These are phyloP conservation scores for Volucella zonaria DNA, from an alignment of 2,888 invertebrate species.

Conservation along the genomic window DNA sequence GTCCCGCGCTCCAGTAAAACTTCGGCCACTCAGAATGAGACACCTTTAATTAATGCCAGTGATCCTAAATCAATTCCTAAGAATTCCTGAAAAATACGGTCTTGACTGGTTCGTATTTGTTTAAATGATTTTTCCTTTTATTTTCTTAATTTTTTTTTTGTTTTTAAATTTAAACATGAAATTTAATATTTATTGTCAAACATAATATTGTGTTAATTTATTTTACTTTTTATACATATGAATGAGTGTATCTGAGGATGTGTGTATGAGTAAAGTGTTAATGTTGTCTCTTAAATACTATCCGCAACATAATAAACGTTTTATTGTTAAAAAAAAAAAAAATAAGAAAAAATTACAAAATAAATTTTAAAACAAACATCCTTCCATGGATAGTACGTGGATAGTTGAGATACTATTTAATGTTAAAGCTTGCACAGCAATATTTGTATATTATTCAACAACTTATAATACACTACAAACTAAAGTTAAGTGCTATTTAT, in stretches of 20 bases:
- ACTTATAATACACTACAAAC: neutral
- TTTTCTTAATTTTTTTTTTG: constrained; percentile 21
- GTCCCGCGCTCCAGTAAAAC: too few species aligned
- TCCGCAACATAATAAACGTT: constrained; percentile 15
- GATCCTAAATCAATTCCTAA: too few species aligned
- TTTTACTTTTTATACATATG: constrained; percentile 50
- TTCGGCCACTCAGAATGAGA: too few species aligned
- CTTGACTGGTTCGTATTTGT: neutral
- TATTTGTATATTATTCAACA: constrained; percentile 18
- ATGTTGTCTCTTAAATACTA: constrained; percentile 18
- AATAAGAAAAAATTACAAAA: constrained; percentile 14
- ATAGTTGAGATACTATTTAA: neutral
- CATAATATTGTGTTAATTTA: constrained; percentile 53
- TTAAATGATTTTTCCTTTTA: constrained; percentile 9
- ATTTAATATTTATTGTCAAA: constrained; percentile 69
- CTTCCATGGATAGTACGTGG: constrained; percentile 22
- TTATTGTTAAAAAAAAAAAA: neutral
- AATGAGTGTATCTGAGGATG: constrained; percentile 8
- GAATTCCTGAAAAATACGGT: too few species aligned
- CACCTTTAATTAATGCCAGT: too few species aligned
- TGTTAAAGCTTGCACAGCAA: constrained; percentile 56
- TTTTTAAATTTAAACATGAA: constrained; percentile 61
- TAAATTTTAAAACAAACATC: constrained; percentile 39
- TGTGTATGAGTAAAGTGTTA: neutral
- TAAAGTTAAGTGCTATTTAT: neutral